Evolutionary conservation across 2,797 vertebrate genomes (phyloP), one percentile per base, ranked within the genome.

Genomic region (Macropodus opercularis): DNA sequence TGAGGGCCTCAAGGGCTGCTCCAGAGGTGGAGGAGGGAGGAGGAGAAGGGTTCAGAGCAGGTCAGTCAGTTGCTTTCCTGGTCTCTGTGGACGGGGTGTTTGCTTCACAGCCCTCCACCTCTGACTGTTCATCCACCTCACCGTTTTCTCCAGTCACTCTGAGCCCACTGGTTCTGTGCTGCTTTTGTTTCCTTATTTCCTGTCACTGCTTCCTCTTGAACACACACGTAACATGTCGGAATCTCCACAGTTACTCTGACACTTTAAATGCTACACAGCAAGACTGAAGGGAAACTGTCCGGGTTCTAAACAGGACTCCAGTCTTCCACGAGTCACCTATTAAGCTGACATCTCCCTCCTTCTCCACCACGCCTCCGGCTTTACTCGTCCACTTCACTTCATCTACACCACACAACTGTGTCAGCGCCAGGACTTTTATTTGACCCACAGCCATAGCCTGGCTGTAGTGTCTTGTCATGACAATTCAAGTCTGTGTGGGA

Each of bases 401-500:
- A 49, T 73, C 55, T 9, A 26, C 42, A 63, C 38, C 39, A 38
- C 9, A 47, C 52, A 43, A 17, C 55, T 23, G 46, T 31, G 55
- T 70, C 71, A 43, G 34, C 60, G 27, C 11, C 27, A 38, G 51
- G 55, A 68, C 22, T 50, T 52, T 66, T 53, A 32, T 41, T 41
- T 72, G 58, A 72, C 63, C 63, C 34, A 17, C 32, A 53, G 73
- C 6, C 48, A 34, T 2, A 44, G 75, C 67, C 15, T 29, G 63
- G 66, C 60, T 49, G 49, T 7, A 14, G 68, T 63, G 75, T 65
- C 75, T 41, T 72, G 74, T 83, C 80, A 65, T 38, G 66, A 87
- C 80, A 85, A 84, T 66, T 57, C 39, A 41, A 65, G 69, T 73
- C 77, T 85, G 77, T 80, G 1, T 15, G 38, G 41, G 70, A 77